Percentiles rank a stretch among this genome's conserved stretches.
phyloP scores from a whole-genome alignment of 1,140 invertebrate species.

The Piezodorus guildinii region DNA sequence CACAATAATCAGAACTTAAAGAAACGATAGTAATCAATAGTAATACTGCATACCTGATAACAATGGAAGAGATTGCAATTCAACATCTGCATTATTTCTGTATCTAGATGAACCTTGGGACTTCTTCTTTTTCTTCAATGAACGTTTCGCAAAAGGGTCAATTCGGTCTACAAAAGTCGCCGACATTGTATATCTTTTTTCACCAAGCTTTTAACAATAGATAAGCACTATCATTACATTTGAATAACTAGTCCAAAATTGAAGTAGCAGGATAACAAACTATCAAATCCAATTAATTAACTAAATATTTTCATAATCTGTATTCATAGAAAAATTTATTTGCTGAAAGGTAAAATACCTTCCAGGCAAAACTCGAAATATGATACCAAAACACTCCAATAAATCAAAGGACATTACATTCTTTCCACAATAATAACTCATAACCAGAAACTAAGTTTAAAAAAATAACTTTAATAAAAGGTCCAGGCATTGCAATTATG shows the following conservation, averaged over 20 bases:
- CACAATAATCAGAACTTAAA: not conserved
- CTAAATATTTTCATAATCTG: not conserved
- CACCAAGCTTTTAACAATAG: not conserved
- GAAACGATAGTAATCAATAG: not conserved
- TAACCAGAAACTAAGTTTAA: not conserved
- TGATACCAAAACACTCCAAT: not conserved
- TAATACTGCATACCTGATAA: constrained; percentile 38
- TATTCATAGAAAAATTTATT: not conserved
- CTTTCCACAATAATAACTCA: not conserved
- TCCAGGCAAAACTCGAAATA: not conserved
- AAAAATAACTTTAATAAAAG: not conserved
- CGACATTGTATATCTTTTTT: constrained; percentile 22
- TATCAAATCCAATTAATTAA: not conserved
- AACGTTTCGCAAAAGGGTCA: constrained; percentile 46
- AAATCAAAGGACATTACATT: not conserved
- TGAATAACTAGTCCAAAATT: not conserved
- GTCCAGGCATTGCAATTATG: not conserved
- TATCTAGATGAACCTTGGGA: constrained; percentile 47
- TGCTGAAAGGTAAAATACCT: not conserved
- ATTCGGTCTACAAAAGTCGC: constrained; percentile 45
- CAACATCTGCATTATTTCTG: constrained; percentile 42
- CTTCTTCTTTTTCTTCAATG: constrained; percentile 46
- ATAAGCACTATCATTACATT: not conserved
- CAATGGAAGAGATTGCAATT: constrained; percentile 41
- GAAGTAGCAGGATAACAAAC: not conserved